Conservation (phyloP, 2,797 vertebrate species). For the Etheostoma nigrum region DNA sequence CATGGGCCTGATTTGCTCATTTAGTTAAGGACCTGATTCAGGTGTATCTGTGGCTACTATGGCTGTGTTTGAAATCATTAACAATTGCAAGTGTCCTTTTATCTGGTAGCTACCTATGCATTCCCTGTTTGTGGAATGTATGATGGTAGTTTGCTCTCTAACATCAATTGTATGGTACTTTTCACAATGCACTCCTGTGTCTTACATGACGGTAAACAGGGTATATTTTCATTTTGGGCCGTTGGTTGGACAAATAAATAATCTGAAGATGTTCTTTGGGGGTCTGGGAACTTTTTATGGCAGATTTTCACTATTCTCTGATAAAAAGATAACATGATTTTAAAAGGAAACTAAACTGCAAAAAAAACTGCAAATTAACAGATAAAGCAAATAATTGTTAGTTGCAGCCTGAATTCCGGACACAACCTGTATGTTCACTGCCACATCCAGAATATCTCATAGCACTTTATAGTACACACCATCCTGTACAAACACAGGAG, state of each 20-base stretch:
- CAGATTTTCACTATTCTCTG: neutral
- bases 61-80: neutral
- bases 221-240: neutral
- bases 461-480: neutral
- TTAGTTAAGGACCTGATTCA: neutral
- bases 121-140: neutral
- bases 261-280: neutral
- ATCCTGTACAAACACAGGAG: slow-evolving; percentile 13
- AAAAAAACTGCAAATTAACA: neutral
- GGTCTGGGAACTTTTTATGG: neutral
- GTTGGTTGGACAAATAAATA: neutral
- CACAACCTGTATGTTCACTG: neutral
- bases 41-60: neutral
- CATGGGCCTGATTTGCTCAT: neutral
- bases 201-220: no score
- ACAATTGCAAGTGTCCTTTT: neutral
- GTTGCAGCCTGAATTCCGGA: neutral
- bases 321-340: neutral
- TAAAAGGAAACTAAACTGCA: neutral
- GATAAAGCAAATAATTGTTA: neutral
- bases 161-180: neutral
- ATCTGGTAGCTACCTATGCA: neutral
- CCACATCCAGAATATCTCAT: neutral
- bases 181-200: neutral
- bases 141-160: neutral